A percentile compares a stretch with the other conserved stretches of the same genome.
phyloP scores from a whole-genome alignment of 2,113 vertebrate species.

The Brachyhypopomus occidentalis region DNA sequence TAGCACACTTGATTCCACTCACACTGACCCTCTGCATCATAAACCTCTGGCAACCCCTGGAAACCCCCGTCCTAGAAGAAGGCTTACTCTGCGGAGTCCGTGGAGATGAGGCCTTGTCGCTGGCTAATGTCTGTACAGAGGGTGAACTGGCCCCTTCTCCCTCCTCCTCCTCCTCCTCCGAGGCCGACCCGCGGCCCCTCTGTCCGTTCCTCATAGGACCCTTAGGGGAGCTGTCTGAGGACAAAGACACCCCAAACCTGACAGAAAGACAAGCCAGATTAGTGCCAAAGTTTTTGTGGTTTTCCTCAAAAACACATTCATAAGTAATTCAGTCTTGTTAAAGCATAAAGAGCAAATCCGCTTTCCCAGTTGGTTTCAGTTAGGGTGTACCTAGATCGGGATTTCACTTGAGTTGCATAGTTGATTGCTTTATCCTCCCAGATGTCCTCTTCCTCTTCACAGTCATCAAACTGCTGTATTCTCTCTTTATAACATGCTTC shows the following conservation, averaged over 20 bases:
- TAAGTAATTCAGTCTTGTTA: too few species aligned
- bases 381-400: slow-evolving; percentile 84
- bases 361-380: not conserved
- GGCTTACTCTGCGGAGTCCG: slow-evolving; percentile 55
- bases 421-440: slow-evolving; percentile 93
- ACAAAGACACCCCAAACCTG: slow-evolving; percentile 85
- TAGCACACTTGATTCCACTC: too few species aligned
- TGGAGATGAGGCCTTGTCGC: slow-evolving; percentile 24
- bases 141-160: slow-evolving; percentile 53
- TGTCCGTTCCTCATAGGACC: slow-evolving; percentile 78
- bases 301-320: too few species aligned
- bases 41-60: not conserved
- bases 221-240: slow-evolving; percentile 78
- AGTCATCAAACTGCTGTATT: slow-evolving; percentile 93
- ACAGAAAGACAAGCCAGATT: accelerated
- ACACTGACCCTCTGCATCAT: too few species aligned
- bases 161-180: slow-evolving; percentile 67
- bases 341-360: not conserved
- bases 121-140: slow-evolving; percentile 54
- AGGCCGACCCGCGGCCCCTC: slow-evolving; percentile 68
- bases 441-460: slow-evolving; percentile 92
- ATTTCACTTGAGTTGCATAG: slow-evolving; percentile 84
- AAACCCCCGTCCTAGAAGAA: not conserved
- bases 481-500: slow-evolving; percentile 93
- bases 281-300: not conserved